Evolutionary conservation across 2,797 vertebrate genomes (phyloP), one percentile per base, ranked within the genome.

Genomic region (Lophius americanus): DNA sequence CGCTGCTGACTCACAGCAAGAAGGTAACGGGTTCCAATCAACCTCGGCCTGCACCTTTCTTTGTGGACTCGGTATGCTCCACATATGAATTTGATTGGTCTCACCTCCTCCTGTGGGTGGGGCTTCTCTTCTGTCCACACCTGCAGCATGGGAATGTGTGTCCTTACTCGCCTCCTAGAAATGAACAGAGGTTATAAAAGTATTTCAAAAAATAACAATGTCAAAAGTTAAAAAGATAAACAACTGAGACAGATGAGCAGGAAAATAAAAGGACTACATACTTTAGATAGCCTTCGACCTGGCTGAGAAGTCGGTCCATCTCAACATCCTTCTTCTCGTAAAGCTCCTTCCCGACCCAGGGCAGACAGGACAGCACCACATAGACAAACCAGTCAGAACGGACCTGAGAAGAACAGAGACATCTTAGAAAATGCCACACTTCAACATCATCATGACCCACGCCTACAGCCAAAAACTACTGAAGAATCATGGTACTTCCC

Each of bases 271-370:
- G 0, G 53, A 12, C 6, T 1, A 73, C 96, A 85, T 91, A 99
- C 98, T 98, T 98, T 57, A 99, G 92, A 81, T 97, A 99, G 75
- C 91, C 95, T 89, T 99, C 98, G 9, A 98, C 93, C 87, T 95
- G 96, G 86, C 95, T 95, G 71, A 99, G 92, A 7, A 99, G 95
- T 3, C 96, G 95, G 75, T 99, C 98, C 95, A 99, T 97, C 79
- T 99, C 98, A 10, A 97, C 97, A 23, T 99, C 98, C 86, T 99
- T 99, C 89, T 99, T 99, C 88, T 99, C 98, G 11, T 99, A 98
- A 1, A 99, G 90, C 73, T 99, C 97, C 85, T 99, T 99, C 4
- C 98, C 98, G 50, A 99, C 97, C 98, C 98, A 99, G 60, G 98
- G 98, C 81, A 99, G 92, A 68, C 96, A 97, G 3, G 96, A 96